Percentiles rank a stretch among this genome's conserved stretches.
Conservation (phyloP, 2,797 vertebrate genomes). For the Hydrolagus colliei region DNA sequence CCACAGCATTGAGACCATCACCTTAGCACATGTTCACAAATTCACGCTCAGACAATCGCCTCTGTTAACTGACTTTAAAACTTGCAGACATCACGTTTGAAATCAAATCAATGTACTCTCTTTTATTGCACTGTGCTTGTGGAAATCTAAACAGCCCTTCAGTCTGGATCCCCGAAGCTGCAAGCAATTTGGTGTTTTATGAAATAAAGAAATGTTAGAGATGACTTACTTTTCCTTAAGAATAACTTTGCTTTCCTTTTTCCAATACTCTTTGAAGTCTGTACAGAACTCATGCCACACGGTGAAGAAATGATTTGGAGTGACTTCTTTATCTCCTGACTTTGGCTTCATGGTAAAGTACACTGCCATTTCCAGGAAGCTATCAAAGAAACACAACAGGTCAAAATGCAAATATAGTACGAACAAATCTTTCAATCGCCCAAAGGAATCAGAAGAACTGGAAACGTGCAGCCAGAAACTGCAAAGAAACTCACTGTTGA, state of each 20-base stretch:
- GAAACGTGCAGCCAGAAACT: neutral
- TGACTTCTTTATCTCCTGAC: conserved; percentile 87
- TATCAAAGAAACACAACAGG: conserved; percentile 52
- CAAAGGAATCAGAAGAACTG: neutral
- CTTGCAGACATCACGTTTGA: too few relatives aligned
- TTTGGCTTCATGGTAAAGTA: conserved; percentile 90
- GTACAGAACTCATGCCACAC: conserved; percentile 95
- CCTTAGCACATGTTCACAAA: too few relatives aligned
- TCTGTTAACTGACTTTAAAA: too few relatives aligned
- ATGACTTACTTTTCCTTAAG: conserved; percentile 78
- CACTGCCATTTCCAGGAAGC: conserved; percentile 80
- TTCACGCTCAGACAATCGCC: too few relatives aligned
- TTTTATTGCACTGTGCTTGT: too few relatives aligned
- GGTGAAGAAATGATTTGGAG: conserved; percentile 81
- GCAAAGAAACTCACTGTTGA: neutral
- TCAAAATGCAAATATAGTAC: conserved; percentile 31
- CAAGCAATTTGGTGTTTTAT: neutral
- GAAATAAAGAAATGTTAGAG: neutral
- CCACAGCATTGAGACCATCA: too few relatives aligned
- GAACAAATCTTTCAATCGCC: neutral
- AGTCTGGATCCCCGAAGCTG: too few relatives aligned
- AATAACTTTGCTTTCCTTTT: conserved; percentile 88
- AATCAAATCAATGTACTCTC: too few relatives aligned
- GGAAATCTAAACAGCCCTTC: too few relatives aligned
- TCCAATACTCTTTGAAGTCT: conserved; percentile 94